phyloP scores from a whole-genome alignment of 2,797 vertebrate genomes.

The Perodicticus potto region DNA sequence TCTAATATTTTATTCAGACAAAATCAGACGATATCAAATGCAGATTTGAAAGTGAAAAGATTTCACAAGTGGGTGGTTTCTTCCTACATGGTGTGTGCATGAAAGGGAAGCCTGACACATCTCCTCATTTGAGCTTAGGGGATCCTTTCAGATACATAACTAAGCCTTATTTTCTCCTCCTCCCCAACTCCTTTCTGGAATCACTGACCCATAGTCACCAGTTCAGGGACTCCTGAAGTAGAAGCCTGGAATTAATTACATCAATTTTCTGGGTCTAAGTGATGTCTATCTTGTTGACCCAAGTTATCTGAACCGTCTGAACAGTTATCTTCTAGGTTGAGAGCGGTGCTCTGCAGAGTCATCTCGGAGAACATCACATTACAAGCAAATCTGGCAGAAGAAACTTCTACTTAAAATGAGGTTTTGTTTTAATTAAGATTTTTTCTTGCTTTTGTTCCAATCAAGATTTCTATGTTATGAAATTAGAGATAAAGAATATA shows the following conservation, averaged over 20 bases:
- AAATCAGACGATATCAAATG: background rate
- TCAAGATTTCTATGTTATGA: conserved; percentile 58
- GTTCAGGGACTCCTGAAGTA: conserved; percentile 74
- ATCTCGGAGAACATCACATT: conserved; percentile 33
- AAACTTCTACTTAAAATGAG: conserved; percentile 48
- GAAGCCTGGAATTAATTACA: conserved; percentile 75
- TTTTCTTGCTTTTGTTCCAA: conserved; percentile 65
- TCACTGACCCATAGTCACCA: conserved; percentile 70
- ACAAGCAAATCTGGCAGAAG: conserved; percentile 59
- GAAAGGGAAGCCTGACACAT: background rate
- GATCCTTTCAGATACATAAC: background rate
- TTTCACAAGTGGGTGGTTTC: background rate
- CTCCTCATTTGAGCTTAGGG: background rate
- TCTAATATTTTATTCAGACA: background rate
- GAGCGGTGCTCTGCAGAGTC: conserved; percentile 52
- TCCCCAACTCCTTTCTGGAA: background rate
- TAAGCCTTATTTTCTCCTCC: background rate
- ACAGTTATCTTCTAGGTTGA: conserved; percentile 64
- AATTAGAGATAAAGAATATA: conserved; percentile 69
- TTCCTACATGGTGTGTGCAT: background rate
- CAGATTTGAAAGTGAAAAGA: background rate
- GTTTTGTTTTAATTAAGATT: conserved; percentile 70
- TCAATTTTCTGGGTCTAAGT: conserved; percentile 74
- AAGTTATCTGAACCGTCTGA: conserved; percentile 24
- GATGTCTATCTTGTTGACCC: conserved; percentile 72